These are phyloP conservation scores for Nomada lathburiana DNA, from an alignment of 2,888 invertebrate genomes.

Conservation along the genomic window DNA sequence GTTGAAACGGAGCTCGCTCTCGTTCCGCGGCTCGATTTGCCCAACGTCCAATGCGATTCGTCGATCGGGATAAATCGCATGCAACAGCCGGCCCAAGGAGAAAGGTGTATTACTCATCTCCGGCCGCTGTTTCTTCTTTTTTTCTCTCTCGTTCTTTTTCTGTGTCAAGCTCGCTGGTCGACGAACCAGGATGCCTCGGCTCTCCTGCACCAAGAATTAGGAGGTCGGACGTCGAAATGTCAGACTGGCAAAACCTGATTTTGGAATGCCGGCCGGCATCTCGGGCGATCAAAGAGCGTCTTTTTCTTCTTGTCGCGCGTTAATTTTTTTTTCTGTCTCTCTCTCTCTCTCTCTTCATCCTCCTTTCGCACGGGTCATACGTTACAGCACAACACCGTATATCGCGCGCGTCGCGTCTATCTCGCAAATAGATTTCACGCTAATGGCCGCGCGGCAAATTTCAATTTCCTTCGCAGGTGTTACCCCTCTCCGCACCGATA, in stretches of 20 bases:
- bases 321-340: constrained; percentile 35
- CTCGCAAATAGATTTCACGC: not conserved
- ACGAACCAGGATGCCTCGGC: constrained; percentile 64
- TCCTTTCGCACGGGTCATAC: not conserved
- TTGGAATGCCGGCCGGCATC: constrained; percentile 73
- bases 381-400: not conserved
- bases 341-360: constrained; percentile 2
- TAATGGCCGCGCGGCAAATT: not conserved
- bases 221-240: constrained; percentile 71
- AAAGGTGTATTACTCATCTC: not conserved
- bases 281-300: constrained; percentile 42
- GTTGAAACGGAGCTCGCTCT: no score
- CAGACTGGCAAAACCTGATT: constrained; percentile 76
- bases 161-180: constrained; percentile 41
- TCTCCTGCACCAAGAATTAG: constrained; percentile 66
- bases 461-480: not conserved
- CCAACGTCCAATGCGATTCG: no score
- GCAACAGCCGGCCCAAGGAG: no score
- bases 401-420: not conserved
- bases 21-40: no score
- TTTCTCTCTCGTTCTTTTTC: not conserved
- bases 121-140: not conserved
- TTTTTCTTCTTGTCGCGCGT: constrained; percentile 38
- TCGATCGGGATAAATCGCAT: no score
- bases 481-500: not conserved